Evolutionary conservation across 2,797 vertebrate genomes (phyloP), one percentile per base, ranked within the genome.

Genomic region (Parotocinclus haroldoi): DNA sequence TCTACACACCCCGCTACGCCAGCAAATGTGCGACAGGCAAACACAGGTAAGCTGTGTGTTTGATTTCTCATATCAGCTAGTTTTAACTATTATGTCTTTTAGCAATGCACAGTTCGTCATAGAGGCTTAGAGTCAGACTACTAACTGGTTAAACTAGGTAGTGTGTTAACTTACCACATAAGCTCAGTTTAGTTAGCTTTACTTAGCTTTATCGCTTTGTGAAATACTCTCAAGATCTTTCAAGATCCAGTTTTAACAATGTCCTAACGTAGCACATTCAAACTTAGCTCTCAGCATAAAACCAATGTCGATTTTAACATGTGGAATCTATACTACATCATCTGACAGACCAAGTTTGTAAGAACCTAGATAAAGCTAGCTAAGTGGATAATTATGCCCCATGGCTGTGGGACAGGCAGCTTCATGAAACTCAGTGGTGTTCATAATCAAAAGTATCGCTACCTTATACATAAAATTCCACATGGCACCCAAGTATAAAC

Each of bases 281-380:
- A n/a, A n/a, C n/a, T n/a, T n/a, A n/a, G n/a, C n/a, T n/a, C n/a
- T n/a, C n/a, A n/a, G n/a, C n/a, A n/a, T n/a, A n/a, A n/a, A n/a
- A n/a, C n/a, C n/a, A n/a, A n/a, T n/a, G n/a, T n/a, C n/a, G n/a
- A n/a, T n/a, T n/a, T n/a, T n/a, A n/a, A n/a, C n/a, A n/a, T n/a
- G n/a, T n/a, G n/a, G n/a, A n/a, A n/a, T n/a, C n/a, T n/a, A n/a
- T n/a, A n/a, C n/a, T n/a, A n/a, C n/a, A n/a, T n/a, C n/a, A n/a
- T n/a, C n/a, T n/a, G n/a, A n/a, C 71, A 88, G 91, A 76, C 90
- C 89, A 88, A 90, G 86, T 82, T 88, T 82, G 0, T 89, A 89
- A 50, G 87, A 89, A 68, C 85, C 82, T 48, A 86, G 91, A 53
- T 89, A 92, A 58, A 90, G 91, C 0, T 87, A n/a, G n/a, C n/a